Percentiles rank a stretch among this genome's conserved stretches.
These are phyloP conservation scores for Cheilosia variabilis DNA, from an alignment of 2,888 invertebrate species.

Conservation along the genomic window DNA sequence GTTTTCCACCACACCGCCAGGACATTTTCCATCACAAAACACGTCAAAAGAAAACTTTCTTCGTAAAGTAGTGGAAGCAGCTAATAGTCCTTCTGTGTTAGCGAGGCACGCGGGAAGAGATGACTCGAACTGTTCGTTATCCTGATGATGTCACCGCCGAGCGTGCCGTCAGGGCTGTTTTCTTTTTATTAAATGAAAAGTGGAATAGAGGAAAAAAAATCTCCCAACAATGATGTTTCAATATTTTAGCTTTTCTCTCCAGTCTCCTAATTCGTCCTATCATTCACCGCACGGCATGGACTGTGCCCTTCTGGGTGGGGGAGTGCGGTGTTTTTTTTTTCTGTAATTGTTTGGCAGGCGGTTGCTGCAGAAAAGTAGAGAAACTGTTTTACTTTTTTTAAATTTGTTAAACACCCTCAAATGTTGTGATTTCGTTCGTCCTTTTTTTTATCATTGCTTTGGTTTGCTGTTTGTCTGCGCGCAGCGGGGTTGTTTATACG, in stretches of 20 bases:
- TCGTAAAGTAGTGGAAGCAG: slow-evolving; percentile 58
- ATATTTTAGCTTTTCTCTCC: slow-evolving; percentile 39
- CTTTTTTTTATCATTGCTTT: slow-evolving; percentile 18
- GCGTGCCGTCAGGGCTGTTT: slow-evolving; percentile 66
- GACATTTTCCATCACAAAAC: slow-evolving; percentile 63
- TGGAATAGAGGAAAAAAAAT: slow-evolving; percentile 37
- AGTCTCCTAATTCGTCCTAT: slow-evolving; percentile 36
- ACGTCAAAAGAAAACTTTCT: slow-evolving; percentile 68
- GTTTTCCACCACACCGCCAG: slow-evolving; percentile 33
- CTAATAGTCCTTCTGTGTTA: slow-evolving; percentile 65
- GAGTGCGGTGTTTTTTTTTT: slow-evolving; percentile 32
- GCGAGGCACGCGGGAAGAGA: neutral
- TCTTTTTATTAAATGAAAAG: slow-evolving; percentile 72
- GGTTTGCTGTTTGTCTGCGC: slow-evolving; percentile 13
- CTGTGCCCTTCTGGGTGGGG: neutral
- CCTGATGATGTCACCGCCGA: slow-evolving; percentile 63
- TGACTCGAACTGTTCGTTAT: slow-evolving; percentile 43
- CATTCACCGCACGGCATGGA: neutral
- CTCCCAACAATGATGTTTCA: slow-evolving; percentile 65
- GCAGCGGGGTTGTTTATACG: slow-evolving; percentile 68
- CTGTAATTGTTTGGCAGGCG: slow-evolving; percentile 73
- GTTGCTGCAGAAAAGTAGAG: slow-evolving; percentile 34
- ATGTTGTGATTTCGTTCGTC: slow-evolving; percentile 70
- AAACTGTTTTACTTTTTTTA: slow-evolving; percentile 5
- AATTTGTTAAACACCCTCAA: slow-evolving; percentile 70